Base-by-base conservation (phyloP, 2,797 vertebrate genomes). In the Xenopus petersii region DNA sequence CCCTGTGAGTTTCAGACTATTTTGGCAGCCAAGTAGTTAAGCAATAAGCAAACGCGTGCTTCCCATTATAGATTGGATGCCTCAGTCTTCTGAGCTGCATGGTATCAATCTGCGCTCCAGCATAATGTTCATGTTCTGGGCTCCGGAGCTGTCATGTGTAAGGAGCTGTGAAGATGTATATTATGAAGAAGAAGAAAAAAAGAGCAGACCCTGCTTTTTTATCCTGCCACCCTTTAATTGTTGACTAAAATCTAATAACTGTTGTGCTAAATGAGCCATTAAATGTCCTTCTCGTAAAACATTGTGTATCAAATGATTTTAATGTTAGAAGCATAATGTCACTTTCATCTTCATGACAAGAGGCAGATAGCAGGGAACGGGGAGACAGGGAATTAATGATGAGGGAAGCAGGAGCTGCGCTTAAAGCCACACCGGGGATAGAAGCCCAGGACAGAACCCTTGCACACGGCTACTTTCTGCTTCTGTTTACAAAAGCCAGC, bases 201-300 rank as follows among this genome's bases (percentile, higher is more conserved):
- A 79, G 67, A 70, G 77, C 77, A 74, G 77, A 79, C 77, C 77
- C 77, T 79, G 77, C 77, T 79, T 79, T 76, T 79, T 79, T 79
- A 79, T 79, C 77, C 77, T 79, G 77, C 71, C 77, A 79, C 77
- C 77, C 71, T 79, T 84, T 87, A 88, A 88, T 88, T 88, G 87
- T 88, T 89, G 89, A 82, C 81, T 84, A 85, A 86, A 81, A 77
- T 84, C 84, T 90, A 90, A 87, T 88, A 88, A 86, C 84, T 86
- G 88, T 87, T 84, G 83, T 81, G 83, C 83, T 64, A 88, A 91
- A 89, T 89, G 89, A 85, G 86, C 84, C 89, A 64, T 89, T 87
- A 88, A 88, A 89, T 87, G 73, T 48, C 84, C 79, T 85, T 74
- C 84, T 86, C 80, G 73, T 67, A 83, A 84, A 85, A 75, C 66